Evolutionary conservation across 2,113 vertebrate species (phyloP), one percentile per base, ranked within the genome.

Genomic region (Amblyornis subalaris): DNA sequence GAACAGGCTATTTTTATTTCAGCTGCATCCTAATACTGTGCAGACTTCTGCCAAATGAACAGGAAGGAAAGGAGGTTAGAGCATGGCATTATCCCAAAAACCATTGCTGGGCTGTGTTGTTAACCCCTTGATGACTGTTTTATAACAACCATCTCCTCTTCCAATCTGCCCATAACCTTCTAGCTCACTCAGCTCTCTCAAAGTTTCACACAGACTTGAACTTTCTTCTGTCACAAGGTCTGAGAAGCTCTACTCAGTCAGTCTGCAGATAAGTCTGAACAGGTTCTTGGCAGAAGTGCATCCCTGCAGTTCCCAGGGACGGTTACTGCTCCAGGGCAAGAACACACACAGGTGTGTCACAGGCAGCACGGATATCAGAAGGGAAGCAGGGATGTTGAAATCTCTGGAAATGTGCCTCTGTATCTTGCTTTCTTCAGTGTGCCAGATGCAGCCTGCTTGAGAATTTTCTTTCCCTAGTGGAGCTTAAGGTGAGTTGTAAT

Each of bases 261-360:
- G 74, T 70, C 44, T 44, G 31, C 57, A 95, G 89, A 53, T 91
- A 69, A 78, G 85, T 91, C 85, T 94, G 90, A 85, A 91, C 53
- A 4, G 22, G 94, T 70, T 81, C 45, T 87, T 94, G 91, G 87
- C 94, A 91, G 40, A 64, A 44, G 3, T 55, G 29, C 69, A 54
- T 62, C 61, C 40, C 61, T 10, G 4, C 5, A 54, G 65, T 35
- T 89, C 20, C 45, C 44, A 13, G 2, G 44, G 44, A 91, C 66
- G 70, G 93, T 94, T 96, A 78, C 25, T 82, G 81, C 96, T 75
- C 36, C 36, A 82, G 94, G 94, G 87, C 91, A 91, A 47, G 40
- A 67, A 42, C 48, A 71, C 7, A 33, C 1, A 23, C 28, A 88
- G 91, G 67, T 92, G 83, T 86, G 89, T 58, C 42, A 62, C 71